Base-by-base conservation (phyloP, 2,797 vertebrate genomes). In the Zalophus californianus region DNA sequence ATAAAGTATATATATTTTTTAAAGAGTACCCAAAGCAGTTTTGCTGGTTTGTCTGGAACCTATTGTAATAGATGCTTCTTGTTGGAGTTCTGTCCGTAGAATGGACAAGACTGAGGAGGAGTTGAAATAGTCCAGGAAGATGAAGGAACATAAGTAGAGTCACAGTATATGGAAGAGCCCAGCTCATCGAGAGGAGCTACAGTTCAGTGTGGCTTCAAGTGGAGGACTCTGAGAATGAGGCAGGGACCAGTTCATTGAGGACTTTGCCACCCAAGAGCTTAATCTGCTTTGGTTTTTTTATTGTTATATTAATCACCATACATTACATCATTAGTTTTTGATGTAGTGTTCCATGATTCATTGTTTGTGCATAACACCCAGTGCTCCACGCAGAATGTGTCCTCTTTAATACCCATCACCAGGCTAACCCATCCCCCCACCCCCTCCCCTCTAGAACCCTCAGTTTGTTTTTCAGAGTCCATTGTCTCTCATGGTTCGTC, bases 171-270 rank as follows among this genome's bases (percentile, higher is more conserved):
- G 62, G 35, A 86, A 91, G 48, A 93, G 14, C 52, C 14, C 32
- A 62, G 56, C 13, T 96, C 27, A 70, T 58, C 54, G 15, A 88
- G 60, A 96, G 48, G 56, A 91, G 27, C 21, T 92, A 29, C 10
- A 86, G 29, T 91, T 91, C 79, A 80, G 3, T 88, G 35, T 96
- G 44, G n/a, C 44, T 92, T 96, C n/a, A 83, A 86, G 79, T 35
- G 91, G 48, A 96, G 68, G 10, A 91, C 56, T n/a, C 68, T 77
- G 41, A 97, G 62, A 95, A 78, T 89, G 80, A 87, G 68, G 10
- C 44, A 68, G 6, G 35, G 44, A 82, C 18, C 48, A 78, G 16
- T 89, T 96, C 50, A 93, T 25, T 66, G 50, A 77, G 29, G 16
- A 93, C 38, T 83, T 94, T 96, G 44, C 52, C 25, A 66, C 50